Conservation (phyloP, 2,888 invertebrate species). For the Baronia brevicornis region DNA sequence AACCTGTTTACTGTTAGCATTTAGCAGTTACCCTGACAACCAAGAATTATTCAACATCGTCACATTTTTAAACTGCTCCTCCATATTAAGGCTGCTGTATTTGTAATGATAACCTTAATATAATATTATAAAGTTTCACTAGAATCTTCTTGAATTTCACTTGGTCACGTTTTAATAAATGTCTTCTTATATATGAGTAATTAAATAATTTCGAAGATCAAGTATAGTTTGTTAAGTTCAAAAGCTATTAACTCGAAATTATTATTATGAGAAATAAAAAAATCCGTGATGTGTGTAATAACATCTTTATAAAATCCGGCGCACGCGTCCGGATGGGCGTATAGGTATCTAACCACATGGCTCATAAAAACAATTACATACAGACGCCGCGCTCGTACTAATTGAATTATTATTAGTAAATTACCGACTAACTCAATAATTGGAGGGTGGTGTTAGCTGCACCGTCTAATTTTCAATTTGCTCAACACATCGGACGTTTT, state of each 20-base stretch:
- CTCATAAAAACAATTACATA: slow-evolving; percentile 29
- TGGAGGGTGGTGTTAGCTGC: slow-evolving; percentile 31
- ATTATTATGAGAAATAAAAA: background rate
- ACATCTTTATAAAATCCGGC: slow-evolving; percentile 19
- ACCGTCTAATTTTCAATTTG: slow-evolving; percentile 29
- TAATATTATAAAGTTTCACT: no score
- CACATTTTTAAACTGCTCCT: no score
- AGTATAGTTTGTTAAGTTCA: no score
- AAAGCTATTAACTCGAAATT: background rate
- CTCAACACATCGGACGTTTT: slow-evolving; percentile 19
- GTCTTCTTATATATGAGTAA: no score
- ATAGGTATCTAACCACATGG: slow-evolving; percentile 13
- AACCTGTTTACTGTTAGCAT: no score
- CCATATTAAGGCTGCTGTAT: no score
- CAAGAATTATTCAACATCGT: no score
- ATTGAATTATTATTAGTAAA: slow-evolving; percentile 40
- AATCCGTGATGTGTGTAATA: slow-evolving; percentile 18
- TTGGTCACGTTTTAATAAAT: no score
- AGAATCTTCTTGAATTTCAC: no score
- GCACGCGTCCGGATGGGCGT: slow-evolving; percentile 22
- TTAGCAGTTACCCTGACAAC: no score
- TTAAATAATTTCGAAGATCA: no score
- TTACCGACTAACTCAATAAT: slow-evolving; percentile 34
- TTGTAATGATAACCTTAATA: no score
- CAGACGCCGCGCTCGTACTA: slow-evolving; percentile 23